These are phyloP conservation scores for Garrulus glandarius DNA, from an alignment of 2,797 vertebrate species.

Conservation along the genomic window DNA sequence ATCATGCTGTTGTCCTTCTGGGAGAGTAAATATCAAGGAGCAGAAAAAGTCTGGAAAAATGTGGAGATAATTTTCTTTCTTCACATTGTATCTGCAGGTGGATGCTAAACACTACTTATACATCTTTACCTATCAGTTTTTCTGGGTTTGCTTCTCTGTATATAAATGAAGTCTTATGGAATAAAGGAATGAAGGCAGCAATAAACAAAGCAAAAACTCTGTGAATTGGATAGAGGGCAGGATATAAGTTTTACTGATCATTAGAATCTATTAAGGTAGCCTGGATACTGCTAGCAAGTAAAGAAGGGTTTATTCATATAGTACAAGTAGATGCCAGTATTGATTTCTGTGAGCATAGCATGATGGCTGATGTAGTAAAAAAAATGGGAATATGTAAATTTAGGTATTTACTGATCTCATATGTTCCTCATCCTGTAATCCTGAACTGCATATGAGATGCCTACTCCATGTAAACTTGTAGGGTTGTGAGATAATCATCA, in stretches of 20 bases:
- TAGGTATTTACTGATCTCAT: neutral
- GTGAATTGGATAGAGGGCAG: neutral
- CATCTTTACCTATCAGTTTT: neutral
- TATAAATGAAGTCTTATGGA: neutral
- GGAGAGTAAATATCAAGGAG: neutral
- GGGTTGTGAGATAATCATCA: neutral
- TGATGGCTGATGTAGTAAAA: neutral
- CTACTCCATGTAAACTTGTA: neutral
- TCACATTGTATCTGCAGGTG: neutral
- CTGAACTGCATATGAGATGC: neutral
- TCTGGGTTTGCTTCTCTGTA: neutral
- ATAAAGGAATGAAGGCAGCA: neutral
- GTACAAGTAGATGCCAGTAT: neutral
- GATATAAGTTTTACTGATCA: neutral
- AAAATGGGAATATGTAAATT: neutral
- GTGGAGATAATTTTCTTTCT: neutral
- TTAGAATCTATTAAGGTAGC: neutral
- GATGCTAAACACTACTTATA: neutral
- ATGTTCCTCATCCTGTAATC: neutral
- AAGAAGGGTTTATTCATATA: neutral
- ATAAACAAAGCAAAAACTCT: neutral
- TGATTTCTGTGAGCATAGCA: neutral
- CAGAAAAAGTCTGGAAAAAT: neutral
- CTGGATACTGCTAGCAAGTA: neutral
- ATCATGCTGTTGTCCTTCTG: conserved; percentile 13